phyloP scores from a whole-genome alignment of 2,113 vertebrate species.

The Hippocampus zosterae region DNA sequence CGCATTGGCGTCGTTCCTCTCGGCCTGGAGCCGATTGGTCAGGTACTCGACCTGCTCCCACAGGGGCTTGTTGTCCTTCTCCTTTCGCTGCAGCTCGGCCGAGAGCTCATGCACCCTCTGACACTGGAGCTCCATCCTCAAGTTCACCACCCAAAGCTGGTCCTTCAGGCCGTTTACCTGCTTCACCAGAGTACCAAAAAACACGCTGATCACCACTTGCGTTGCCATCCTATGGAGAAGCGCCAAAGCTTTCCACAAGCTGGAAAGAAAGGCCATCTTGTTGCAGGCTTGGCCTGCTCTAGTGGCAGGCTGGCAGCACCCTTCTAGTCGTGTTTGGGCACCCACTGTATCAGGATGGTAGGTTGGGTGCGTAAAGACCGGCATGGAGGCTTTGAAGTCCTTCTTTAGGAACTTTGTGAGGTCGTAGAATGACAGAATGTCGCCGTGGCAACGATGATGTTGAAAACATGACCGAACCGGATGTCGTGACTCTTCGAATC shows the following conservation, averaged over 20 bases:
- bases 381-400: neutral
- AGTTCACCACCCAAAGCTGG: neutral
- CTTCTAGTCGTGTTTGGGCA: neutral
- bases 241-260: neutral
- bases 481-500: neutral
- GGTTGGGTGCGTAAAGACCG: neutral
- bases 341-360: neutral
- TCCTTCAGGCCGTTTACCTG: neutral
- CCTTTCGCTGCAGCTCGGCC: neutral
- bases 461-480: neutral
- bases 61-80: constrained; percentile 4
- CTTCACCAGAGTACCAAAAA: neutral
- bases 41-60: constrained; percentile 2
- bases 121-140: constrained; percentile 2
- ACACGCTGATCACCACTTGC: neutral
- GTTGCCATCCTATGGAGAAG: neutral
- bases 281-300: neutral
- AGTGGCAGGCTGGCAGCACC: too few relatives aligned
- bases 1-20: neutral
- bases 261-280: constrained; percentile 40
- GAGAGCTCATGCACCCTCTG: neutral
- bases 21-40: constrained; percentile 4
- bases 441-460: neutral
- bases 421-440: neutral
- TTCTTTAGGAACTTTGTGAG: neutral